Evolutionary conservation across 2,113 vertebrate genomes (phyloP).

Genomic region (Telmatochromis sp.): DNA sequence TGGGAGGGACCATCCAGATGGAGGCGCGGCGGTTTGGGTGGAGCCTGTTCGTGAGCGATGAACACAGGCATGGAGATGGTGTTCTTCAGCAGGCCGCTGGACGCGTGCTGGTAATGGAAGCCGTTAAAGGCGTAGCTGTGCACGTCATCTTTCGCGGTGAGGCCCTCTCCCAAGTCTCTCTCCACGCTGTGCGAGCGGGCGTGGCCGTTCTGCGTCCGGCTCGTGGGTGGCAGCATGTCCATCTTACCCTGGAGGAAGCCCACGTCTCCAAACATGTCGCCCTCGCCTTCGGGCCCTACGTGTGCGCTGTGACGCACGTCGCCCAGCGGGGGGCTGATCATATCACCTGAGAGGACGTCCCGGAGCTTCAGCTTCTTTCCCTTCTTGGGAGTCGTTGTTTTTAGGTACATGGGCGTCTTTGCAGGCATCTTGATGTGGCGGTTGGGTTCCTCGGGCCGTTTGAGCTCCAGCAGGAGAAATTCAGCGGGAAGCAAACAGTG

Average conservation of each 20-base stretch:
- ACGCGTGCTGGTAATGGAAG: constrained; percentile 32
- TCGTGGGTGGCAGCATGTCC: constrained; percentile 67
- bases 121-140: constrained; percentile 48
- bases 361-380: constrained; percentile 74
- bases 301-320: constrained; percentile 80
- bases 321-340: constrained; percentile 81
- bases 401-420: constrained; percentile 81
- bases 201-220: constrained; percentile 25
- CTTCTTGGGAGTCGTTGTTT: constrained; percentile 73
- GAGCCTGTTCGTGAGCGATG: constrained; percentile 69
- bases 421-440: constrained; percentile 69
- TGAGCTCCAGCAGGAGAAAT: background rate
- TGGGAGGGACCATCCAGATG: constrained; percentile 67
- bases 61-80: constrained; percentile 75
- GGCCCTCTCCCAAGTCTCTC: constrained; percentile 7
- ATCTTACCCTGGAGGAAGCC: constrained; percentile 77
- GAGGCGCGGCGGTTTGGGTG: constrained; percentile 77
- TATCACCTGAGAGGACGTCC: constrained; percentile 76
- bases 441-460: background rate
- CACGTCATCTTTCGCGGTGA: background rate
- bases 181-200: constrained; percentile 51
- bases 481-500: background rate
- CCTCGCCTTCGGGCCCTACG: constrained; percentile 69
- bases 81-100: constrained; percentile 62
- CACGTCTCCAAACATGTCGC: constrained; percentile 80